Percentiles rank a stretch among this genome's conserved stretches.
These are phyloP conservation scores for Encarsia formosa DNA, from an alignment of 2,888 invertebrate species.

Conservation along the genomic window DNA sequence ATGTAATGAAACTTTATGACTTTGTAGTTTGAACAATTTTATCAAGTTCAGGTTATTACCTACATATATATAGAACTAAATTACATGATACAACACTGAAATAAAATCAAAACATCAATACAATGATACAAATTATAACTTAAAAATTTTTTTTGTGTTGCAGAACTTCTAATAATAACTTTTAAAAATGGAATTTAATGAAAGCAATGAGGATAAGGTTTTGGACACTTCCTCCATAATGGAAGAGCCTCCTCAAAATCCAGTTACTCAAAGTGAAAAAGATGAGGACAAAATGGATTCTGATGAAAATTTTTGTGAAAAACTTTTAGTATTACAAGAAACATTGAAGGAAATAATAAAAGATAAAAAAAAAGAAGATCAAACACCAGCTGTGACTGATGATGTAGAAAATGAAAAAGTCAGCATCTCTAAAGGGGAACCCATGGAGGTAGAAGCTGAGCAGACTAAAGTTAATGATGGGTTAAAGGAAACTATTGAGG, in stretches of 20 bases:
- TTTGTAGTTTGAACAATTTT: constrained; percentile 3
- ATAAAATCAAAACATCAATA: constrained; percentile 18
- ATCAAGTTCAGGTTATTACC: constrained; percentile 20
- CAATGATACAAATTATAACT: neutral
- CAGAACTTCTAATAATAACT: constrained; percentile 9
- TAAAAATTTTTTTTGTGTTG: constrained; percentile 9
- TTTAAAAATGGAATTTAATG: constrained; percentile 23
- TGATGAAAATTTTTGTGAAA: too few species aligned
- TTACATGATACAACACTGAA: constrained; percentile 10
- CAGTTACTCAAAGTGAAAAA: constrained; percentile 12
- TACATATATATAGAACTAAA: constrained; percentile 17
- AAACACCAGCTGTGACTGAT: neutral
- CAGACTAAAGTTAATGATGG: constrained; percentile 12
- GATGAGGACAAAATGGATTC: too few species aligned
- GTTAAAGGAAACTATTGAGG: too few species aligned
- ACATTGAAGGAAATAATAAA: constrained; percentile 12
- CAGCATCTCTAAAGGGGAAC: too few species aligned
- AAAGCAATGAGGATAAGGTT: constrained; percentile 17
- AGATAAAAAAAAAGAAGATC: constrained; percentile 1
- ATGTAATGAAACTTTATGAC: neutral
- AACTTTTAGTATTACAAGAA: too few species aligned
- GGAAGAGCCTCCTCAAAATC: constrained; percentile 20
- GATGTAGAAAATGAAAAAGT: too few species aligned
- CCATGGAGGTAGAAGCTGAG: neutral
- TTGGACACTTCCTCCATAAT: constrained; percentile 12